Evolutionary conservation across 1,140 invertebrate genomes (phyloP), one percentile per base, ranked within the genome.

Genomic region (Eriosoma lanigerum): DNA sequence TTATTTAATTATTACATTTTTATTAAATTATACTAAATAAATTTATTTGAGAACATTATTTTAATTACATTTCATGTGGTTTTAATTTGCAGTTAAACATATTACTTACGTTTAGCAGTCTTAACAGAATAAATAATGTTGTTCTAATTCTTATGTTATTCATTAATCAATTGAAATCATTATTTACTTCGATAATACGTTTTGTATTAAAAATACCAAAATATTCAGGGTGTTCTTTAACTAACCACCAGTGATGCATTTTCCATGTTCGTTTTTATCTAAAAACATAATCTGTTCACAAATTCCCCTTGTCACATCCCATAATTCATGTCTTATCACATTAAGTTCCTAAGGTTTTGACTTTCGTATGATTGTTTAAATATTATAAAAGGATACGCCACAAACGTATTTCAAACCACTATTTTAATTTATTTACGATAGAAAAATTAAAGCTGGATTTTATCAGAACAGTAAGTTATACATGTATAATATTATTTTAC

Each of bases 241-340:
- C 32, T 21, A 38, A 66, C 32, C 15, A 46, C 21, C 64, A n/a
- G 38, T 46, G 32, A 66, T 66, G 32, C 32, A 15, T 66, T 66
- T 66, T 66, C 32, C 32, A 44, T 66, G 64, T 66, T 66, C 64
- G 12, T 44, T n/a, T 1, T 66, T 66, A 66, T 66, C 38, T 21
- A 66, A 44, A 66, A 66, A 38, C 3, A 46, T 66, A 21, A 46
- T 44, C 32, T 44, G 32, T 66, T 66, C 44, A 66, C n/a, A 32
- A 44, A 46, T 46, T 8, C 64, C 38, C 38, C 32, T 21, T 66
- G 64, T 66, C 64, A 66, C 12, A 1, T 66, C n/a, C 38, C 38
- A 66, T 66, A 66, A 46, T 21, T 66, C 38, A 66, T 24, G 32
- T 66, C 32, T 66, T 66, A 66, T 66, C 64, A 44, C 64, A 38